Percentiles rank a stretch among this genome's conserved stretches.
Conservation (phyloP, 1,140 invertebrate species). For the Dendrolimus punctatus region DNA sequence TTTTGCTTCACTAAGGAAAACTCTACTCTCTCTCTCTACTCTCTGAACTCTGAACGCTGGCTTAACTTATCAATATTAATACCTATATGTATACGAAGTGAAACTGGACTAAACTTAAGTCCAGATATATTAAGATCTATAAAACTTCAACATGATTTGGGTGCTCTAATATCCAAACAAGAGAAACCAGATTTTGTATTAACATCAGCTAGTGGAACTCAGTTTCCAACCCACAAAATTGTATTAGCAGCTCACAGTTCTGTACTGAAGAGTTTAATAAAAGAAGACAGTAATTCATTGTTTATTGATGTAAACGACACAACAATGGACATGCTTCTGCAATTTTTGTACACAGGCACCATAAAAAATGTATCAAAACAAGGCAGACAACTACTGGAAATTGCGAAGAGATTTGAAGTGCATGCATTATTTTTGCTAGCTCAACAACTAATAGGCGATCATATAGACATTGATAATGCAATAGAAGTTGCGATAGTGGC, state of each 20-base stretch:
- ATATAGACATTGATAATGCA: conserved; percentile 42
- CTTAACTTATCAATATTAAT: conserved; percentile 25
- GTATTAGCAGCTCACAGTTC: conserved; percentile 40
- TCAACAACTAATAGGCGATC: conserved; percentile 24
- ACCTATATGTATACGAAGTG: conserved; percentile 30
- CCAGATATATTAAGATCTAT: conserved; percentile 28
- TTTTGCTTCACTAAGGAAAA: conserved; percentile 20
- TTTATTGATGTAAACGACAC: conserved; percentile 33
- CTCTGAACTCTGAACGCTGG: conserved; percentile 4
- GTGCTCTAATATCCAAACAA: conserved; percentile 23
- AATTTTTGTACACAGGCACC: conserved; percentile 45
- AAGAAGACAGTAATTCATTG: conserved; percentile 22
- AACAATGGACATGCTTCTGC: conserved; percentile 35
- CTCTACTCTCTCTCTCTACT: no score
- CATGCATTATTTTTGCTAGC: conserved; percentile 26
- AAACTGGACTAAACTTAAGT: conserved; percentile 19
- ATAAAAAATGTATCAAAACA: conserved; percentile 31
- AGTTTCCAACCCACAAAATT: conserved; percentile 40
- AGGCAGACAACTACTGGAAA: conserved; percentile 30
- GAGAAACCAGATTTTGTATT: conserved; percentile 38
- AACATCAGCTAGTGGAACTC: conserved; percentile 24
- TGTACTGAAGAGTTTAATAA: conserved; percentile 24
- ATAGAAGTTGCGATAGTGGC: conserved; percentile 37
- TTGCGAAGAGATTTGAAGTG: conserved; percentile 38
- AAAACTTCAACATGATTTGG: conserved; percentile 33